Base-by-base conservation (phyloP, 2,888 invertebrate species). In the Macrosiphum euphorbiae region DNA sequence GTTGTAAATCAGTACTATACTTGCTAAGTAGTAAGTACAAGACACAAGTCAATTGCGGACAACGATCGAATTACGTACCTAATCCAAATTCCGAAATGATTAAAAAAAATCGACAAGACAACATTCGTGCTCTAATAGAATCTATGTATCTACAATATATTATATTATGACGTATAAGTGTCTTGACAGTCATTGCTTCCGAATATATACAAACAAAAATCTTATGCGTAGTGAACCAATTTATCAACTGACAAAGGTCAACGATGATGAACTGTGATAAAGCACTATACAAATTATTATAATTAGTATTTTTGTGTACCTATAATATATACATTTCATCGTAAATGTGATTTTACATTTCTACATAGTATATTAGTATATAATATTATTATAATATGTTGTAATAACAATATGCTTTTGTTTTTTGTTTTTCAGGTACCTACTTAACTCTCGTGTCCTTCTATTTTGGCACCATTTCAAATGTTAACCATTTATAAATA, bases 391-490 rank as follows among this genome's bases (percentile, higher is more conserved):
- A 47, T 47, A 47, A 11, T 47, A 50, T 47, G 28, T 50, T 52
- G 35, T 35, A 88, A 7, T 87, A 50, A 87, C 35, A 8, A 50
- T 47, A 47, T 20, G 20, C 35, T 20, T 50, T 67, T 90, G 67
- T 90, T 50, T 78, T 90, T 50, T n/a, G 5, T 88, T 91, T 91
- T 85, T n/a, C 91, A 91, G 91, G 85, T 91, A 58, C 55, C 85
- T 91, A 91, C 91, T 91, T 91, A 91, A 91, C 20, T 55, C 55
- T 44, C n/a, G 78, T 67, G 47, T 67, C 26, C 35, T 67, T 85
- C 41, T 55, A 7, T 91, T 84, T 13, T 26, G 91, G 41, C 41
- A 91, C 67, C n/a, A 41, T 85, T 91, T 91, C 41, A 85, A 85
- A 55, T 5, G 90, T 58, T 91, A 78, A 78, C 35, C 78, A 35